Evolutionary conservation across 1,140 invertebrate species (phyloP), one percentile per base, ranked within the genome.

Genomic region (Drosophila setifemur): DNA sequence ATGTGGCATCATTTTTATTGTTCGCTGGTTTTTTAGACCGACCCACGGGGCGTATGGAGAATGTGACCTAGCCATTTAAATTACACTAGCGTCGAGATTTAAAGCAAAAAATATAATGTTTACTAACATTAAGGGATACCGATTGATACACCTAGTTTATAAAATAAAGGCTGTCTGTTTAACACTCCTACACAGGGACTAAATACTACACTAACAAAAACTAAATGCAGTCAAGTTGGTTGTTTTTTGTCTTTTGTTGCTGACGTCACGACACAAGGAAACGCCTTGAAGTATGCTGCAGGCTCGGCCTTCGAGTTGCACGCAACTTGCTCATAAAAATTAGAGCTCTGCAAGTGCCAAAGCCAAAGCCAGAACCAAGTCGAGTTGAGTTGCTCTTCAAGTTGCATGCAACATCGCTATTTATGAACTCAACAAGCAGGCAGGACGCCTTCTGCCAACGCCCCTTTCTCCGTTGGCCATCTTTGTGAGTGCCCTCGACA

Each of bases 351-450:
- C 52, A 19, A 45, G 42, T 23, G 40, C 42, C 23, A 28, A 12
- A 63, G 25, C 47, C 60, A 53, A 44, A 49, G n/a, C 44, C 53
- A 21, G 39, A 48, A 31, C 31, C 31, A 26, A 35, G 14, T 43
- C 26, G 48, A 42, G 52, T 52, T 29, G 52, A 16, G 54, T 50
- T 16, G 43, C 67, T 44, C 64, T 70, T 58, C 43, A 64, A 74
- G 74, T 85, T 83, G 79, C 79, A 83, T 83, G 79, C 79, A 83
- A 83, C 79, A 83, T 67, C 73, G 79, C 79, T 83, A 83, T 83
- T 83, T 83, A 83, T 83, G 79, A 83, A 86, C 81, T 75, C 74
- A 61, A 74, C 81, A 42, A n/a, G 14, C 33, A 4, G 75, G 60
- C 40, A 45, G 69, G 70, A 66, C 33, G 61, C n/a, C n/a, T 64